Conservation (phyloP, 2,888 invertebrate genomes). For the Hipparchia sbordonii region DNA sequence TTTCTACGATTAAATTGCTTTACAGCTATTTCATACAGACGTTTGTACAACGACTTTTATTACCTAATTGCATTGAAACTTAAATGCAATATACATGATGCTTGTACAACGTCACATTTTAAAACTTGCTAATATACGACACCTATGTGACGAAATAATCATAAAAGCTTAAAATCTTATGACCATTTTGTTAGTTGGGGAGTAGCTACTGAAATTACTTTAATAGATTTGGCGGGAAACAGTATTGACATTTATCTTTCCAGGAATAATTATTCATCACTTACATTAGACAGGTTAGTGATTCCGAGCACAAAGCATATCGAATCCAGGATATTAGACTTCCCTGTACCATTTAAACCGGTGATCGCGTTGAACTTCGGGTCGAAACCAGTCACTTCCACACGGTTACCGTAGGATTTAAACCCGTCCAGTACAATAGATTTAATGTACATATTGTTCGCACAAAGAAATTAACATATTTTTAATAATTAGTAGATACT, state of each 20-base stretch:
- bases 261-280: conserved; percentile 46
- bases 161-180: no score
- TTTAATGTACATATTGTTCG: conserved; percentile 92
- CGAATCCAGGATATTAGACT: conserved; percentile 98
- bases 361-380: conserved; percentile 98
- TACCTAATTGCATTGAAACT: no score
- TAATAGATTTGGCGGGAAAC: conserved; percentile 48
- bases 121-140: no score
- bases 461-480: conserved; percentile 13
- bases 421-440: conserved; percentile 97
- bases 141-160: no score
- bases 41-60: no score
- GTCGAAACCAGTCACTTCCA: conserved; percentile 96
- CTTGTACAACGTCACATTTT: no score
- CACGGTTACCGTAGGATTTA: conserved; percentile 97
- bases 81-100: no score
- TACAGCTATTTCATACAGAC: no score
- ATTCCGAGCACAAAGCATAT: conserved; percentile 99
- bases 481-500: no score
- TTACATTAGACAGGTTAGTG: conserved; percentile 94
- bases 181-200: no score
- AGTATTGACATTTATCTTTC: conserved; percentile 15
- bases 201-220: background rate
- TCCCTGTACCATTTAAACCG: conserved; percentile 98
- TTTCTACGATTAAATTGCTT: no score